Percentiles rank a stretch among this genome's conserved stretches.
Conservation (phyloP, 2,888 invertebrate species). For the Cephus rjabovi region DNA sequence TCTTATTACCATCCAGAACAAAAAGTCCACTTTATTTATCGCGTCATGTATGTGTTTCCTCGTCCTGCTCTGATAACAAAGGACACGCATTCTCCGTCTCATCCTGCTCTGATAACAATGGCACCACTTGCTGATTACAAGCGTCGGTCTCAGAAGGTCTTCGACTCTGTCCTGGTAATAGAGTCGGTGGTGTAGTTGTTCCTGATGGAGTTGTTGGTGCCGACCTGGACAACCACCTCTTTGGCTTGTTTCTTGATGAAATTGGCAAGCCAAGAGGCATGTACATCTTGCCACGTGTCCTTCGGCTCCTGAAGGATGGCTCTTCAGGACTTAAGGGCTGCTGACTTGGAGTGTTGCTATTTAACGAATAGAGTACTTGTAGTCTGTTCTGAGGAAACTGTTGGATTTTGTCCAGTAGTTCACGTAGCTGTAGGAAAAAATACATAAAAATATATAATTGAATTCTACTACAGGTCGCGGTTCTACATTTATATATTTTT, state of each 20-base stretch:
- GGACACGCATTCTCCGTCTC: constrained; percentile 47
- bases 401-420: constrained; percentile 79
- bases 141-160: constrained; percentile 52
- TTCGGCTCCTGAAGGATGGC: constrained; percentile 45
- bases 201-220: constrained; percentile 85
- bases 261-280: constrained; percentile 64
- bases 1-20: not conserved
- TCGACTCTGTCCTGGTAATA: constrained; percentile 69
- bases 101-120: constrained; percentile 60
- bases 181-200: constrained; percentile 75
- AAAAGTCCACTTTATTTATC: not conserved
- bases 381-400: constrained; percentile 69
- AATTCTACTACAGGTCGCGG: not conserved
- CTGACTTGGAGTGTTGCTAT: constrained; percentile 45
- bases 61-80: constrained; percentile 42
- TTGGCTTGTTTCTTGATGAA: constrained; percentile 49
- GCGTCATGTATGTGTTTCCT: constrained; percentile 23
- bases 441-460: not conserved
- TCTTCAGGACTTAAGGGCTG: constrained; percentile 53
- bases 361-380: constrained; percentile 48
- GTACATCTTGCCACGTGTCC: constrained; percentile 67
- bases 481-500: constrained; percentile 4
- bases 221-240: constrained; percentile 78
- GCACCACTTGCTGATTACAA: constrained; percentile 56
- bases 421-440: constrained; percentile 65